A percentile compares a stretch with the other conserved stretches of the same genome.
Evolutionary conservation across 2,888 invertebrate genomes (phyloP).

Genomic region (Diaperis boleti): DNA sequence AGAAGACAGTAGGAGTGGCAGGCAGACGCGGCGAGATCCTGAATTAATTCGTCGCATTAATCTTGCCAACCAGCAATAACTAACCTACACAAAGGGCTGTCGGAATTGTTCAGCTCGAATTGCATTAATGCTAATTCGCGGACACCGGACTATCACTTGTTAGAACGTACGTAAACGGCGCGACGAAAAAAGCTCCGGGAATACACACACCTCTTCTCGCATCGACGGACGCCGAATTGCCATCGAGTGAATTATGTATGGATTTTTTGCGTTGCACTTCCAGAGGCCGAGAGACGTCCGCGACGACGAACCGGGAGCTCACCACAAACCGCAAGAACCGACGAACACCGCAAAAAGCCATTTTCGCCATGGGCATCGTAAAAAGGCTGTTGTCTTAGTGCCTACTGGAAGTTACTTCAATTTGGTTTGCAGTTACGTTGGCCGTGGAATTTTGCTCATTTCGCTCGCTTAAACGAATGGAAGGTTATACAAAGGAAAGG

Average conservation of each 20-base stretch:
- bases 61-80: conserved; percentile 48
- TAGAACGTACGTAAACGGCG: conserved; percentile 26
- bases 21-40: conserved; percentile 49
- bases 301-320: background rate
- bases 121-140: conserved; percentile 53
- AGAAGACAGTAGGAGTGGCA: conserved; percentile 38
- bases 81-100: conserved; percentile 51
- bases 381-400: too few species aligned
- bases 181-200: conserved; percentile 4
- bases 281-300: background rate
- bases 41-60: conserved; percentile 54
- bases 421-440: too few species aligned
- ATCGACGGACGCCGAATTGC: conserved; percentile 30
- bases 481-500: too few species aligned
- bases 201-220: too few species aligned
- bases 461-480: too few species aligned
- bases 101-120: conserved; percentile 50
- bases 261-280: conserved; percentile 9
- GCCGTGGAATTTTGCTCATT: too few species aligned
- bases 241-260: conserved; percentile 30
- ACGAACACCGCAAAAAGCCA: too few species aligned
- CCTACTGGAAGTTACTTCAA: too few species aligned
- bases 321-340: background rate
- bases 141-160: conserved; percentile 43
- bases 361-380: too few species aligned